Evolutionary conservation across 2,113 vertebrate species (phyloP).

Genomic region (Meleagris gallopavo): DNA sequence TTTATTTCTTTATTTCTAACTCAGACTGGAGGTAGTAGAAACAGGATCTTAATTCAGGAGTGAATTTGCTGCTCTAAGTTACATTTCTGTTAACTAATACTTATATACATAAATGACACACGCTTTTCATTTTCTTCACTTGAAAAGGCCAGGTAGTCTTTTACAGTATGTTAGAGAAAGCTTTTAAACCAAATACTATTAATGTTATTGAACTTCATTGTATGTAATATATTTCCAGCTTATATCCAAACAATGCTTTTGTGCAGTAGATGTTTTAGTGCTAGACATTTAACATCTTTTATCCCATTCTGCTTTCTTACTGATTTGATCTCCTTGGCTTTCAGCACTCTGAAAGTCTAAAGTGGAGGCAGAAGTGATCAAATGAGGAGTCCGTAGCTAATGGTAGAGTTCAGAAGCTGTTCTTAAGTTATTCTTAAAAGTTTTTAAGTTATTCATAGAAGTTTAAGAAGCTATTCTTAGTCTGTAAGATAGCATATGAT

Average conservation of each 20-base stretch:
- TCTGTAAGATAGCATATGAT: neutral
- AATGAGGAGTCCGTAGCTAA: neutral
- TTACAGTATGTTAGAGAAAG: neutral
- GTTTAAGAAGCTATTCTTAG: neutral
- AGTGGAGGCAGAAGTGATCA: neutral
- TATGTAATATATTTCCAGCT: neutral
- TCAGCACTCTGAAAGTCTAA: neutral
- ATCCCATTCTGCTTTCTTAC: neutral
- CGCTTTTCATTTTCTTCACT: neutral
- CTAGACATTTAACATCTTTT: neutral
- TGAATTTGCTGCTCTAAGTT: neutral
- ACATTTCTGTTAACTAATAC: neutral
- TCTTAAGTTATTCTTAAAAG: neutral
- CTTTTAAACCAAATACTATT: neutral
- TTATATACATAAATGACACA: neutral
- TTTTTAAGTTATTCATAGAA: neutral
- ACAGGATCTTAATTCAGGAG: neutral
- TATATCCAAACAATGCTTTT: neutral
- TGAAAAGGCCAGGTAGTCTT: neutral
- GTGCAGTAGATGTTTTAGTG: neutral
- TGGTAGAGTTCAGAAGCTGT: neutral
- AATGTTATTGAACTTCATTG: neutral
- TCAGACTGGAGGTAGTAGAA: neutral
- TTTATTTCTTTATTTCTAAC: neutral
- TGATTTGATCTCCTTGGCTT: constrained; percentile 9